These are phyloP conservation scores for Pyrgus malvae DNA, from an alignment of 2,888 invertebrate genomes.

Conservation along the genomic window DNA sequence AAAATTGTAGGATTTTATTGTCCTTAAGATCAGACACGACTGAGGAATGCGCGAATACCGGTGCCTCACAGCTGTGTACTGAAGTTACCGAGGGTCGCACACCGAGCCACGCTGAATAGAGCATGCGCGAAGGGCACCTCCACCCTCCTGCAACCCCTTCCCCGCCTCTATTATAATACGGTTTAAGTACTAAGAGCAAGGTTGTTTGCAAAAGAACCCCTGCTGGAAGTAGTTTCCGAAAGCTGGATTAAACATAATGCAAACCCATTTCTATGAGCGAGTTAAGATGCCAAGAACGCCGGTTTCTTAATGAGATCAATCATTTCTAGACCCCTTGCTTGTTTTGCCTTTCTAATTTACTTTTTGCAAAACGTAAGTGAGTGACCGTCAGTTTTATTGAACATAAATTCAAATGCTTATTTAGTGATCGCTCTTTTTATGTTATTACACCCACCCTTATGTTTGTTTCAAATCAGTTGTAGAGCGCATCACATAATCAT, in stretches of 20 bases:
- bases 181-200: slow-evolving; percentile 38
- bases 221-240: slow-evolving; percentile 37
- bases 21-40: slow-evolving; percentile 51
- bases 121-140: slow-evolving; percentile 67
- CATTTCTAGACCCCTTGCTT: too few relatives aligned
- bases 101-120: slow-evolving; percentile 50
- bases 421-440: too few relatives aligned
- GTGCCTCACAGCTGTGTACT: slow-evolving; percentile 65
- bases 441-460: too few relatives aligned
- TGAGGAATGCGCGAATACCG: slow-evolving; percentile 35
- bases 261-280: too few relatives aligned
- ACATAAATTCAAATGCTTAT: too few relatives aligned
- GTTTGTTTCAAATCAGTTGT: too few relatives aligned
- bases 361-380: too few relatives aligned
- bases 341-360: too few relatives aligned
- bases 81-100: slow-evolving; percentile 62
- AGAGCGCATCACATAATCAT: too few relatives aligned
- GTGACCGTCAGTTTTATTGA: too few relatives aligned
- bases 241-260: slow-evolving; percentile 25
- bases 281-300: too few relatives aligned
- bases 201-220: slow-evolving; percentile 44
- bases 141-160: slow-evolving; percentile 59
- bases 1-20: slow-evolving; percentile 68
- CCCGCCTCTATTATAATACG: slow-evolving; percentile 44
- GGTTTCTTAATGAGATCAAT: too few relatives aligned